phyloP scores from a whole-genome alignment of 2,113 vertebrate genomes.

The Chaenogobius annularis region DNA sequence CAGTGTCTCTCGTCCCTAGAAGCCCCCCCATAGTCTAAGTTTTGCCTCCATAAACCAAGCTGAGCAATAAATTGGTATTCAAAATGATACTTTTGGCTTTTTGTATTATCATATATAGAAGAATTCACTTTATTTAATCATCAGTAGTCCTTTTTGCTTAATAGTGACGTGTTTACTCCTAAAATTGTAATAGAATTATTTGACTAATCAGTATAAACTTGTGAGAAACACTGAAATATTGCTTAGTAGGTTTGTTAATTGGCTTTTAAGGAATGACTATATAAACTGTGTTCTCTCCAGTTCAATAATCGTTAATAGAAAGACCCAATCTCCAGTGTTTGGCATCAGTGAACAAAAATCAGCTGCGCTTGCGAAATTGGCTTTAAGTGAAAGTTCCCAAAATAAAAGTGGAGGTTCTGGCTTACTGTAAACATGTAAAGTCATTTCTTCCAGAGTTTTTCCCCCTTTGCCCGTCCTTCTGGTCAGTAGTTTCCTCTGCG shows the following conservation, averaged over 20 bases:
- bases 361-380: neutral
- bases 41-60: no score
- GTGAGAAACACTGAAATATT: neutral
- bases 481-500: slow-evolving; percentile 23
- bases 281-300: slow-evolving; percentile 4
- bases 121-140: no score
- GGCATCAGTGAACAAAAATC: neutral
- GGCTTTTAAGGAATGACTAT: no score
- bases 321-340: neutral
- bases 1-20: no score
- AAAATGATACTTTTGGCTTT: no score
- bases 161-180: no score
- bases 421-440: slow-evolving; percentile 6
- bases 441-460: slow-evolving; percentile 12
- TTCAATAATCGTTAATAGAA: neutral
- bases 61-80: no score
- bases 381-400: neutral
- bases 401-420: neutral
- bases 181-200: no score
- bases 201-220: no score
- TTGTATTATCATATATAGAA: no score
- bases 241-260: neutral
- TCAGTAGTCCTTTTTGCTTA: no score
- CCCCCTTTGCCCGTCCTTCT: slow-evolving; percentile 6
- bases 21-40: no score